Base-by-base conservation (phyloP, 2,797 vertebrate genomes). In the Ambastaia sidthimunki region DNA sequence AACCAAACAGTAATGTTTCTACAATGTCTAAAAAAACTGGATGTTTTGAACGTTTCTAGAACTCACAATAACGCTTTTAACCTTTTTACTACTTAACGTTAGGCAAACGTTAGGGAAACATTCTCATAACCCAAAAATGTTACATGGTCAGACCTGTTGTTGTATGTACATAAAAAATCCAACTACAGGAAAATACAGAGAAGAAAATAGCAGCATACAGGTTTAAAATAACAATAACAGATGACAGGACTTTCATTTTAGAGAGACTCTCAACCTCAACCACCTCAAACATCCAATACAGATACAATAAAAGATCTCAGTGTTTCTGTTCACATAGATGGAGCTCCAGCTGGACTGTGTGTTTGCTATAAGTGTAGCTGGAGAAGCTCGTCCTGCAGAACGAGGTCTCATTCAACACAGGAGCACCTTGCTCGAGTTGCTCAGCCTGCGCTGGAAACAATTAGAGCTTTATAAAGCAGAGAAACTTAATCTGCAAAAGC, bases 401-500 rank as follows among this genome's bases (percentile, higher is more conserved):
- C 59, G 86, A 90, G 85, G 88, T 91, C n/a, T 54, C 52, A 80
- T 88, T 76, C 70, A 63, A 68, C 59, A 44, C 28, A 25, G 23
- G 31, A 60, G 57, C 65, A 82, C 69, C 37, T 37, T 59, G 23
- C 44, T 19, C 21, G 28, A 41, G 62, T 74, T 12, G 48, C 48
- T 23, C 21, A 23, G 41, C 23, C 59, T 63, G 74, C 12, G 74
- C n/a, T 11, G 79, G 86, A 87, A 86, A 88, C 86, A 90, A 90
- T 76, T 89, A 82, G 89, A 87, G 87, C 89, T 92, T 88, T 88
- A 86, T 75, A 74, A 59, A 63, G 69, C 84, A 82, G 88, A 83
- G 75, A 88, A 92, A 92, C 89, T 89, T 91, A 90, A 92, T 91
- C 91, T 90, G 54, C 34, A 25, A 81, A 52, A 86, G 62, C 15